Base-by-base conservation (phyloP, 2,888 invertebrate genomes). In the Ceramica pisi region DNA sequence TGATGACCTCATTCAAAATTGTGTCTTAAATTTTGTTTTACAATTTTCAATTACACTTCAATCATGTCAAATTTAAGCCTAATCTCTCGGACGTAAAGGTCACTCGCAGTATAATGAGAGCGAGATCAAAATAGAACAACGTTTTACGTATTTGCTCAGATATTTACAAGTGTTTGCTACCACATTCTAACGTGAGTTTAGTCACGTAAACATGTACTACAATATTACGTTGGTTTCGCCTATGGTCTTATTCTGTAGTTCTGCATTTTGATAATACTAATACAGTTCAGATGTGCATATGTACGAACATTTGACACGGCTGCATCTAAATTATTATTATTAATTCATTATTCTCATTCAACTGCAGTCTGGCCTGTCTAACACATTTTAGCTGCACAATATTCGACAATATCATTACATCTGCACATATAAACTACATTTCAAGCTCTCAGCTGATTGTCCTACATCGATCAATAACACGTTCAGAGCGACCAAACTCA, bases 81-180 rank as follows among this genome's bases (percentile, higher is more conserved):
- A 14, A 35, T n/a, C 51, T 19, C n/a, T 19, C n/a, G 3, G 16
- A 38, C 10, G 21, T 14, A 16, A 62, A 19, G 6, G 35, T 26
- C 16, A 21, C 14, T 19, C 6, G 23, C 4, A 23, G 14, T 10
- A 38, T 60, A 38, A 21, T 35, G n/a, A 14, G 12, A 31, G 12
- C 7, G 7, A 6, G 12, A 48, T 50, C 16, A 44, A 60, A 51
- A 72, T 71, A 60, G 31, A 51, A 56, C 26, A 26, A 9, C 8
- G 8, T 70, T 70, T 70, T 41, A 59, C 31, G 31, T 60, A 57
- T 50, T n/a, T n/a, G 14, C 8, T 21, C 5, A 2, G 10, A 23
- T 71, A 46, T 46, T 53, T 26, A 31, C 46, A 38, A 38, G 12
- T 38, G 23, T 46, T 46, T 46, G 23, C 44, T n/a, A n/a, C 16